Evolutionary conservation across 2,797 vertebrate species (phyloP).

Genomic region (Syncerus caffer): DNA sequence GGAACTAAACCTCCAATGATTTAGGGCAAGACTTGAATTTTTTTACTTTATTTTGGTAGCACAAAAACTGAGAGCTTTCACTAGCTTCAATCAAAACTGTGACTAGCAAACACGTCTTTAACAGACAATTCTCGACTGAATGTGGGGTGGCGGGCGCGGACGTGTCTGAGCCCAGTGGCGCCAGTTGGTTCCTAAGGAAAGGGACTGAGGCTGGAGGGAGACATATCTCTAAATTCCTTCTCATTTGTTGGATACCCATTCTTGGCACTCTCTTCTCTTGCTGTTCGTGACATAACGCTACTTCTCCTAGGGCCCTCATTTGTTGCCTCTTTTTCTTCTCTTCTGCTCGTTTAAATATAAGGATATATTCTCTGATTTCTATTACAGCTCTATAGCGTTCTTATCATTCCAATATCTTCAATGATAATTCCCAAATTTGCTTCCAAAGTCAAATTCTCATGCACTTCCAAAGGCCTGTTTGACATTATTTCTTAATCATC

Average conservation of each 20-base stretch:
- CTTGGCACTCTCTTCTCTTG: background rate
- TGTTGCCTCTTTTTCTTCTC: background rate
- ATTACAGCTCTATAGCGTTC: background rate
- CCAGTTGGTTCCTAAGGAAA: conserved; percentile 23
- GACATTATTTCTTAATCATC: conserved; percentile 11
- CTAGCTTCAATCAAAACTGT: conserved; percentile 14
- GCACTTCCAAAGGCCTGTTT: background rate
- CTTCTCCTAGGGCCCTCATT: background rate
- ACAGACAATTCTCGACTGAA: background rate
- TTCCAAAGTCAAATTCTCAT: conserved; percentile 20
- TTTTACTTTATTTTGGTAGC: conserved; percentile 26
- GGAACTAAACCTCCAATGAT: background rate
- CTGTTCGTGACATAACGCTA: background rate
- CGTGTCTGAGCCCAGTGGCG: background rate
- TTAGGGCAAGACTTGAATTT: conserved; percentile 9
- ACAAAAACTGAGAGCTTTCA: conserved; percentile 15
- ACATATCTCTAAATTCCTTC: background rate
- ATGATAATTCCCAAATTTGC: background rate
- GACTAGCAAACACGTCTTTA: background rate
- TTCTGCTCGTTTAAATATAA: background rate
- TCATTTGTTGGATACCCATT: background rate
- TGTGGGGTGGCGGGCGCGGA: background rate
- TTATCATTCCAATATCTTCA: background rate
- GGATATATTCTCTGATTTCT: background rate
- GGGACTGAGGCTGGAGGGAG: background rate